Percentiles rank a stretch among this genome's conserved stretches.
Conservation (phyloP, 2,888 invertebrate species). For the Hirtodrosophila confusa region DNA sequence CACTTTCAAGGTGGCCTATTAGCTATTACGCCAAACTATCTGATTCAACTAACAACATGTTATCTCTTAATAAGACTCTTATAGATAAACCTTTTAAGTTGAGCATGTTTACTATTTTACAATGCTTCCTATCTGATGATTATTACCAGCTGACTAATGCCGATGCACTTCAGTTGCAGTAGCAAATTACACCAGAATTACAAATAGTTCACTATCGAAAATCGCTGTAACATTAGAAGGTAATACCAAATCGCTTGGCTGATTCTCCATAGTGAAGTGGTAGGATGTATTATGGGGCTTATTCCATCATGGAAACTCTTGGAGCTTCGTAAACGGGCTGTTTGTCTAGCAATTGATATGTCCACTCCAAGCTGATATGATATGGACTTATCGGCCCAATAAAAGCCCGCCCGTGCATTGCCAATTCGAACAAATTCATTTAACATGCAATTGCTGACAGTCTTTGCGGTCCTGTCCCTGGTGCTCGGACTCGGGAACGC, state of each 20-base stretch:
- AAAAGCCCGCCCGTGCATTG: conserved; percentile 43
- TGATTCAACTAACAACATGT: conserved; percentile 1
- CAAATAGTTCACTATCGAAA: conserved; percentile 40
- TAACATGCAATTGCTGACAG: conserved; percentile 53
- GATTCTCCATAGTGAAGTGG: conserved; percentile 39
- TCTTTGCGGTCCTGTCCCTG: conserved; percentile 30
- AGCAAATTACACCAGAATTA: conserved; percentile 7
- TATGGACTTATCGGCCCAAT: conserved; percentile 57
- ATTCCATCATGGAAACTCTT: conserved; percentile 24
- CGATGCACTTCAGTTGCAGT: conserved; percentile 42
- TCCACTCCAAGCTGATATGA: conserved; percentile 43
- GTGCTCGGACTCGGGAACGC: conserved; percentile 46
- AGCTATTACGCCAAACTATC: not conserved
- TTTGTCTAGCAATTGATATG: conserved; percentile 65
- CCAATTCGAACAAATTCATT: conserved; percentile 16
- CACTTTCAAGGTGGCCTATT: conserved; percentile 42
- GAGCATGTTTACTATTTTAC: conserved; percentile 12
- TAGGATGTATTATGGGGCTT: conserved; percentile 10
- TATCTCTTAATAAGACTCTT: conserved; percentile 22
- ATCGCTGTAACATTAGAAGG: conserved; percentile 23
- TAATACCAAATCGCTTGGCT: conserved; percentile 20
- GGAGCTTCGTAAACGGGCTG: conserved; percentile 14
- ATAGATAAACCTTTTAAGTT: conserved; percentile 11
- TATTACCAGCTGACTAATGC: conserved; percentile 42
- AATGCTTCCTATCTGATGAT: conserved; percentile 41